A percentile compares a stretch with the other conserved stretches of the same genome.
Evolutionary conservation across 37 sponge, comb jelly and placozoan genomes (phyloP).

Genomic region (Theonella swinhoei): DNA sequence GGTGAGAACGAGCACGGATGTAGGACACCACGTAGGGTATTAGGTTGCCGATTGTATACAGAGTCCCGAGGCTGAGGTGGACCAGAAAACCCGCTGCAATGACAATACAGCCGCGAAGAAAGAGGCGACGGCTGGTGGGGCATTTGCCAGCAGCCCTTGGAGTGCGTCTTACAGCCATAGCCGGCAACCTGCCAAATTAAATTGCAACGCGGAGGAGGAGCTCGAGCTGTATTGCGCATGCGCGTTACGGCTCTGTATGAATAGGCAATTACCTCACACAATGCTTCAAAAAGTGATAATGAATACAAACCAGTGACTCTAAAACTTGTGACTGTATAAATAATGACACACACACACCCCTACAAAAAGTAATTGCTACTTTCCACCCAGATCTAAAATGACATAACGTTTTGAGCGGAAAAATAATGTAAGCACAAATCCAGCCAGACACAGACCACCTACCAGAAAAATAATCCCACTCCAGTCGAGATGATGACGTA

Average conservation of each 20-base stretch:
- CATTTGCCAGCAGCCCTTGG: too few species aligned
- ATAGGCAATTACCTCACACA: too few species aligned
- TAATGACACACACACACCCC: background rate
- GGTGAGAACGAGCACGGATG: slow-evolving; percentile 57
- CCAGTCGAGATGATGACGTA: slow-evolving; percentile 9
- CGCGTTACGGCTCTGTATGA: background rate
- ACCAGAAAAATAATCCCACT: slow-evolving; percentile 36
- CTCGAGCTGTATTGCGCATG: background rate
- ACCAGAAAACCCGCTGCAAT: slow-evolving; percentile 70
- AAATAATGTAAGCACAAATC: slow-evolving; percentile 37
- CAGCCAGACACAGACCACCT: slow-evolving; percentile 25
- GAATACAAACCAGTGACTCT: too few species aligned
- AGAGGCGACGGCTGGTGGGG: background rate
- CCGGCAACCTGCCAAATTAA: too few species aligned
- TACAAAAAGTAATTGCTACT: background rate
- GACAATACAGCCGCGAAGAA: slow-evolving; percentile 38
- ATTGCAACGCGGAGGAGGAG: background rate
- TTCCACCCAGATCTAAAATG: slow-evolving; percentile 3
- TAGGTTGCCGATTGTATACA: slow-evolving; percentile 88
- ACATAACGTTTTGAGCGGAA: slow-evolving; percentile 67
- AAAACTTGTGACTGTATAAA: background rate
- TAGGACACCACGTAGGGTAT: slow-evolving; percentile 87
- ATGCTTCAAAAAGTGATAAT: background rate
- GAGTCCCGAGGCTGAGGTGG: slow-evolving; percentile 84
- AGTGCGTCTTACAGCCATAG: too few species aligned